Percentiles rank a stretch among this genome's conserved stretches.
phyloP scores from a whole-genome alignment of 2,113 vertebrate species.

The Ageneiosus marmoratus region DNA sequence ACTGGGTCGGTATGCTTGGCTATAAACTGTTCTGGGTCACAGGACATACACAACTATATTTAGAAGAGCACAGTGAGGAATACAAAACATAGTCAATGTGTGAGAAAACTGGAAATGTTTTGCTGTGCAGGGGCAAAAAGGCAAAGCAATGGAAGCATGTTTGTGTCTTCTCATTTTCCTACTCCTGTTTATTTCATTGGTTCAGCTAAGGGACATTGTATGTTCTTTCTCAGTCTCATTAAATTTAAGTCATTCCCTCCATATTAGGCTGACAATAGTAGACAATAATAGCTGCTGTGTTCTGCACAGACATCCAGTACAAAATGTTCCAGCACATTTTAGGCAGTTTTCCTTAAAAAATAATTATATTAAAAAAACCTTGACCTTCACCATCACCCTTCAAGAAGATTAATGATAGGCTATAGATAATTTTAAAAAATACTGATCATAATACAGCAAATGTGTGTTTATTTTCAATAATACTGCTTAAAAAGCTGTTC shows the following conservation, averaged over 20 bases:
- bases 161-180: not conserved
- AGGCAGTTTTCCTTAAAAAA: not conserved
- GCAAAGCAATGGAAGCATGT: conserved; percentile 15
- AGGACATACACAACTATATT: not conserved
- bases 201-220: conserved; percentile 8
- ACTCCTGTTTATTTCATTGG: conserved; percentile 13
- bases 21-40: not conserved
- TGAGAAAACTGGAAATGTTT: not conserved
- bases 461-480: not conserved
- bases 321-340: not conserved
- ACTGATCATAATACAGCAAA: not conserved
- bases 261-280: conserved; percentile 45
- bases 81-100: not conserved
- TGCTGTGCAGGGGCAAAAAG: not conserved
- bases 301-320: not conserved
- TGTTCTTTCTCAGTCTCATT: conserved; percentile 28
- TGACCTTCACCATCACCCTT: no score
- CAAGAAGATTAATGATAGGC: not conserved
- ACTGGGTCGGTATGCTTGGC: not conserved
- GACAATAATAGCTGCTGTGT: conserved; percentile 51
- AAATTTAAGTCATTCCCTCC: conserved; percentile 58
- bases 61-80: not conserved
- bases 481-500: not conserved
- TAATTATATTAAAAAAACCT: no score
- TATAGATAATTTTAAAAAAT: not conserved